phyloP scores from a whole-genome alignment of 2,888 invertebrate species.

The Nephrocerus scutellatus region DNA sequence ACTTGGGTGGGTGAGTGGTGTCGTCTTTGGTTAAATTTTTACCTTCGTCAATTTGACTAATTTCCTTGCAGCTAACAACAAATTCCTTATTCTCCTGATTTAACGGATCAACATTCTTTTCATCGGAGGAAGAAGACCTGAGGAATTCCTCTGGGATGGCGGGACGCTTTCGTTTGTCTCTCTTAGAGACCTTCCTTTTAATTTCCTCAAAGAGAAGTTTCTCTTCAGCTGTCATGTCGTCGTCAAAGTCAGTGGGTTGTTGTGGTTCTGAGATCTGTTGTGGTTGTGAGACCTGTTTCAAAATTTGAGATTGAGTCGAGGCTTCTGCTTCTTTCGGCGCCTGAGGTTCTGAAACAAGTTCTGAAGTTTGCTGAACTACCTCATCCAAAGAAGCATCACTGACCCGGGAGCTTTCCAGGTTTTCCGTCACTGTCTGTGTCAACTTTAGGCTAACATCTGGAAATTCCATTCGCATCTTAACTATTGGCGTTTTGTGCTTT shows the following conservation, averaged over 20 bases:
- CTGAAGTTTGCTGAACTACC: slow-evolving; percentile 12
- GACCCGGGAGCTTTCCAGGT: slow-evolving; percentile 27
- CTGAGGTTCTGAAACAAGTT: slow-evolving; percentile 11
- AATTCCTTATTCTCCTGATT: slow-evolving; percentile 19
- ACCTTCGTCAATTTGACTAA: slow-evolving; percentile 5
- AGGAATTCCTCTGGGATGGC: slow-evolving; percentile 43
- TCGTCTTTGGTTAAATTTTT: slow-evolving; percentile 11
- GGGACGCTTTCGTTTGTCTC: slow-evolving; percentile 45
- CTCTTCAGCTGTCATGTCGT: slow-evolving; percentile 42
- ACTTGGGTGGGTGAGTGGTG: too few relatives aligned
- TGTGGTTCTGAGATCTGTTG: slow-evolving; percentile 4
- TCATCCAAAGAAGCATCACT: slow-evolving; percentile 19
- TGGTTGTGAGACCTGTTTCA: too few relatives aligned
- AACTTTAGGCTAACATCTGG: slow-evolving; percentile 43
- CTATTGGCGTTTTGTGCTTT: slow-evolving; percentile 59
- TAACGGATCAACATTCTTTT: slow-evolving; percentile 11
- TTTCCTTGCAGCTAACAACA: slow-evolving; percentile 12
- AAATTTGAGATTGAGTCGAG: too few relatives aligned
- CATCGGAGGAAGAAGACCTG: slow-evolving; percentile 26
- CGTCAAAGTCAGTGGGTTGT: slow-evolving; percentile 14
- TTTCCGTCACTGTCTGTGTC: slow-evolving; percentile 40
- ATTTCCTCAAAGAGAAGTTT: slow-evolving; percentile 38
- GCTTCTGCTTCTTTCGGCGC: slow-evolving; percentile 5
- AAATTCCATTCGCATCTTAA: slow-evolving; percentile 58
- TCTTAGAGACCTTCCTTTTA: slow-evolving; percentile 43